Conservation (phyloP, 2,888 invertebrate species). For the Drosophila picticornis region DNA sequence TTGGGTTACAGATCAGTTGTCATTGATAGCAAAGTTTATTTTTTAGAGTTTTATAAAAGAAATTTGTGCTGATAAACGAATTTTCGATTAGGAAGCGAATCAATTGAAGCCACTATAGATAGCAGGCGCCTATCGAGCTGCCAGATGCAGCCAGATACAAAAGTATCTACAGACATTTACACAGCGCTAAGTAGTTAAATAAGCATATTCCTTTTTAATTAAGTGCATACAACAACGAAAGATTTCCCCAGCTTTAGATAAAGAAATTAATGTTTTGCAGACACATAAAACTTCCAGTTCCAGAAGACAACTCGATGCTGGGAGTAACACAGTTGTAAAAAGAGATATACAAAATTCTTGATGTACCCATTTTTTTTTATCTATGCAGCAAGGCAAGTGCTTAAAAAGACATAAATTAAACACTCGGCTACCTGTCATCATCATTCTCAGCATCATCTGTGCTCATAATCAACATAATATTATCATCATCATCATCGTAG, state of each 20-base stretch:
- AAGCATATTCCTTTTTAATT: slow-evolving; percentile 2
- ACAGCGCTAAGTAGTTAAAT: not conserved
- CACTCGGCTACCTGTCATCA: slow-evolving; percentile 80
- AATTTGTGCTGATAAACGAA: slow-evolving; percentile 32
- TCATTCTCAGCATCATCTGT: slow-evolving; percentile 56
- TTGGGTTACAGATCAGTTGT: slow-evolving; percentile 67
- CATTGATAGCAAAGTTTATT: slow-evolving; percentile 42
- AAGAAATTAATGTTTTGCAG: slow-evolving; percentile 17
- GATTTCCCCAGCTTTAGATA: slow-evolving; percentile 27
- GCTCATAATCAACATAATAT: slow-evolving; percentile 9
- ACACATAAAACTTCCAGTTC: slow-evolving; percentile 23
- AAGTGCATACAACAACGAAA: not conserved
- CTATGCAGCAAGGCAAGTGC: slow-evolving; percentile 64
- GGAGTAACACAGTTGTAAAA: slow-evolving; percentile 16
- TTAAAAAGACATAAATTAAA: slow-evolving; percentile 81
- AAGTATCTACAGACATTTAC: slow-evolving; percentile 2
- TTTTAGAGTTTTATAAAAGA: slow-evolving; percentile 17
- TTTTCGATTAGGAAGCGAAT: slow-evolving; percentile 19
- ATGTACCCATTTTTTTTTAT: slow-evolving; percentile 24
- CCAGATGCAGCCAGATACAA: slow-evolving; percentile 20
- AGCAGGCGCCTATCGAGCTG: slow-evolving; percentile 35
- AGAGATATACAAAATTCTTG: slow-evolving; percentile 33
- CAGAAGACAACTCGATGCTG: not conserved
- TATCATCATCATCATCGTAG: slow-evolving; percentile 14
- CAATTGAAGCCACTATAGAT: slow-evolving; percentile 23